phyloP scores from a whole-genome alignment of 2,113 vertebrate species.

The Haemorhous mexicanus region DNA sequence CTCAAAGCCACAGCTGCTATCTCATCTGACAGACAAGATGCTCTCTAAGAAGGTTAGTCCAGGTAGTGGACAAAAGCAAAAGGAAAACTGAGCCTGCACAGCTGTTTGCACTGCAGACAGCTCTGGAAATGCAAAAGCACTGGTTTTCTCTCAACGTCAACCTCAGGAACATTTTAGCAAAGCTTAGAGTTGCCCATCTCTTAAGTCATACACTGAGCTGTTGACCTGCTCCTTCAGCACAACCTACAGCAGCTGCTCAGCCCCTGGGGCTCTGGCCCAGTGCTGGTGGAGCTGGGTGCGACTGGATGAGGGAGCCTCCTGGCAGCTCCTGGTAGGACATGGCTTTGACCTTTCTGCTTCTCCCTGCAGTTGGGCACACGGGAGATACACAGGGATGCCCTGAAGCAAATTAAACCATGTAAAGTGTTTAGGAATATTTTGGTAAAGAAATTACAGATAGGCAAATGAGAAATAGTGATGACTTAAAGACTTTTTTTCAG shows the following conservation, averaged over 20 bases:
- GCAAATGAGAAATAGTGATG: not conserved
- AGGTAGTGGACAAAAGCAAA: not conserved
- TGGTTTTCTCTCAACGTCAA: not conserved
- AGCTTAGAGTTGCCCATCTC: not conserved
- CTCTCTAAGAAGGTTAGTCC: not conserved
- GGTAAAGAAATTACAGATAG: not conserved
- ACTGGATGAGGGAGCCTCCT: not conserved
- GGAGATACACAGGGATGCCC: not conserved
- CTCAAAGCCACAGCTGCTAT: not conserved
- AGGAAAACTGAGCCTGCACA: not conserved
- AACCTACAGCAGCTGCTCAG: not conserved
- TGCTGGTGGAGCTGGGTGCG: not conserved
- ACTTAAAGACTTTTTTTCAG: not conserved
- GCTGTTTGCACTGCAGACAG: not conserved
- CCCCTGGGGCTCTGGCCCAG: accelerated
- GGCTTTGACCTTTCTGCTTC: not conserved
- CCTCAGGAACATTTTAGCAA: not conserved
- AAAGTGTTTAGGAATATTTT: not conserved
- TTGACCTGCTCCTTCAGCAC: not conserved
- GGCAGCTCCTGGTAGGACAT: not conserved
- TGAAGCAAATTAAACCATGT: not conserved
- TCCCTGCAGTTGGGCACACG: accelerated
- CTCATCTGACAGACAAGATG: not conserved
- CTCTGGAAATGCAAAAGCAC: not conserved
- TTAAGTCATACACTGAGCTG: not conserved